Evolutionary conservation across 2,113 vertebrate species (phyloP).

Genomic region (Peromyscus polionotus): DNA sequence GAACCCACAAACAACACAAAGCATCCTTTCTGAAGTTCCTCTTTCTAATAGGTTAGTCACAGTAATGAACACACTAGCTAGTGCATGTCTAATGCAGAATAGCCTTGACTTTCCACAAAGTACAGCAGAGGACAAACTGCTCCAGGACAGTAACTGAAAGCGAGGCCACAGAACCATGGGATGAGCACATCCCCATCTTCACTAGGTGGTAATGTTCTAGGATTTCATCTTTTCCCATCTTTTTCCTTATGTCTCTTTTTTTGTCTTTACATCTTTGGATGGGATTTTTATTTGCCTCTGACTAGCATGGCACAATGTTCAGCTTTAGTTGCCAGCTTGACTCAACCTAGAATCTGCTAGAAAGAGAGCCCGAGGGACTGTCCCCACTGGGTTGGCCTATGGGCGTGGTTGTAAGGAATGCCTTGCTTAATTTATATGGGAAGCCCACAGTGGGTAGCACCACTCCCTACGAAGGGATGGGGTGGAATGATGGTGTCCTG

Average conservation of each 20-base stretch:
- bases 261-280: background rate
- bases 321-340: background rate
- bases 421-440: background rate
- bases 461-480: background rate
- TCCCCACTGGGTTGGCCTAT: background rate
- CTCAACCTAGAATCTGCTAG: background rate
- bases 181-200: fast-evolving
- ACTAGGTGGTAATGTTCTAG: background rate
- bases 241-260: background rate
- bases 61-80: background rate
- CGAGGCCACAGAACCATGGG: fast-evolving
- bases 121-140: background rate
- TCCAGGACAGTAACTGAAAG: background rate
- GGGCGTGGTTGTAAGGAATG: background rate
- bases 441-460: background rate
- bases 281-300: slow-evolving; percentile 32
- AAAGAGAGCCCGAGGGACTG: background rate
- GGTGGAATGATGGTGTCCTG: background rate
- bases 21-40: background rate
- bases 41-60: background rate
- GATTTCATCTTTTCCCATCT: background rate
- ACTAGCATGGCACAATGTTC: background rate
- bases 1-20: background rate
- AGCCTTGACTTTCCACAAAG: background rate
- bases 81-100: background rate